Percentiles rank a stretch among this genome's conserved stretches.
Evolutionary conservation across 2,888 invertebrate genomes (phyloP).

Genomic region (Troides helena): DNA sequence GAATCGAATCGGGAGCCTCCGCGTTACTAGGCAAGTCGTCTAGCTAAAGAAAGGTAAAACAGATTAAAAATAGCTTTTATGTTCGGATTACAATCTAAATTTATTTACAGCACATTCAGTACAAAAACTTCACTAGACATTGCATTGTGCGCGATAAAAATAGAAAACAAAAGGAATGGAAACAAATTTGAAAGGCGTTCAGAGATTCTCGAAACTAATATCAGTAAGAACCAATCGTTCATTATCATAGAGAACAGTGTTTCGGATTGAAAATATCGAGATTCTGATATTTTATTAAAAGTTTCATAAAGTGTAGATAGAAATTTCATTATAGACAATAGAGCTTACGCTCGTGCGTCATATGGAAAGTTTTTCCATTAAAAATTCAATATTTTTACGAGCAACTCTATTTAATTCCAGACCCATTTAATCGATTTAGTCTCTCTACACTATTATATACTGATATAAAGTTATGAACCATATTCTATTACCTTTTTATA

Average conservation of each 20-base stretch:
- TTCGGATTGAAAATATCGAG: background rate
- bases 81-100: background rate
- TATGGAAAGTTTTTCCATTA: slow-evolving; percentile 7
- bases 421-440: background rate
- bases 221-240: slow-evolving; percentile 8
- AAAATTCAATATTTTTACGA: slow-evolving; percentile 4
- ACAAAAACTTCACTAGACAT: slow-evolving; percentile 5
- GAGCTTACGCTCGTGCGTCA: slow-evolving; percentile 2
- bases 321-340: slow-evolving; percentile 3
- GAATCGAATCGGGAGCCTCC: too few species aligned
- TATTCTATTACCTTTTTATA: too few species aligned
- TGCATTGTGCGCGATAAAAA: slow-evolving; percentile 26
- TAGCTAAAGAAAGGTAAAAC: background rate
- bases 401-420: background rate
- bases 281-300: slow-evolving; percentile 13
- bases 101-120: slow-evolving; percentile 12
- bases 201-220: slow-evolving; percentile 19
- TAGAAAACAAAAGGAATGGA: slow-evolving; percentile 21
- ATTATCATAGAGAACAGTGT: background rate
- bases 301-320: slow-evolving; percentile 3
- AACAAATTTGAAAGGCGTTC: slow-evolving; percentile 30
- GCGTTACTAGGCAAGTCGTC: background rate
- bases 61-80: slow-evolving; percentile 6
- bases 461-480: too few species aligned
- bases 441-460: background rate